Percentiles rank a stretch among this genome's conserved stretches.
phyloP scores from a whole-genome alignment of 1,140 invertebrate species.

The Drosophila kepulauana region DNA sequence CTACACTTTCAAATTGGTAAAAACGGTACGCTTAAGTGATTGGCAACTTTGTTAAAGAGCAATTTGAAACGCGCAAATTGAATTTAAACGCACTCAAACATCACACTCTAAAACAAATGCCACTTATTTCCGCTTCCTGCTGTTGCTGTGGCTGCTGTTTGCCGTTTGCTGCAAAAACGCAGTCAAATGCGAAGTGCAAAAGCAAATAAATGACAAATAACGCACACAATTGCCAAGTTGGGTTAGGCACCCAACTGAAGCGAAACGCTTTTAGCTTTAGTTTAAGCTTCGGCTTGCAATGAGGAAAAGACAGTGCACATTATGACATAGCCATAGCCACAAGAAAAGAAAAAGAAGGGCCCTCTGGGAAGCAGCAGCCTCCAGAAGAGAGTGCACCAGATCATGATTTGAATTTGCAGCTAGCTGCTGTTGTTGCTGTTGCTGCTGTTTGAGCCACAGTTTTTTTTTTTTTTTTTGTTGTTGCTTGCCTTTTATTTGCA shows the following conservation, averaged over 20 bases:
- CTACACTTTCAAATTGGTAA: slow-evolving; percentile 17
- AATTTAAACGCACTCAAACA: slow-evolving; percentile 52
- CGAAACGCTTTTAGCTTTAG: slow-evolving; percentile 42
- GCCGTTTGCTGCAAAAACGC: slow-evolving; percentile 8
- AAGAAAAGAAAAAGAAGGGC: slow-evolving; percentile 38
- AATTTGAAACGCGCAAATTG: slow-evolving; percentile 36
- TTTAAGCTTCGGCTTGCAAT: slow-evolving; percentile 26
- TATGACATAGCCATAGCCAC: slow-evolving; percentile 61
- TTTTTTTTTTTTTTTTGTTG: not conserved
- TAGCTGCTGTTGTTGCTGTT: slow-evolving; percentile 5
- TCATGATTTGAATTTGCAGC: slow-evolving; percentile 20
- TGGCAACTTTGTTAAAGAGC: slow-evolving; percentile 27
- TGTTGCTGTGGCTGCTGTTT: not conserved
- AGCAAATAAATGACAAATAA: slow-evolving; percentile 78
- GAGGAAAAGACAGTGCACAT: slow-evolving; percentile 51
- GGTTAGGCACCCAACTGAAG: slow-evolving; percentile 58
- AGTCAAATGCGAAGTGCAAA: slow-evolving; percentile 72
- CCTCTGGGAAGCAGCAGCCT: slow-evolving; percentile 3
- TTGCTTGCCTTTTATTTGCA: slow-evolving; percentile 65
- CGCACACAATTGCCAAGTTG: slow-evolving; percentile 41
- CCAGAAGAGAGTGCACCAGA: slow-evolving; percentile 24
- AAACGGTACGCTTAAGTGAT: not conserved
- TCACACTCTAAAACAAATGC: slow-evolving; percentile 44
- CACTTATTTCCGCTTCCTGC: slow-evolving; percentile 75
- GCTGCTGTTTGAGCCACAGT: slow-evolving; percentile 29